phyloP scores from a whole-genome alignment of 2,113 vertebrate genomes.

The Antechinus flavipes region DNA sequence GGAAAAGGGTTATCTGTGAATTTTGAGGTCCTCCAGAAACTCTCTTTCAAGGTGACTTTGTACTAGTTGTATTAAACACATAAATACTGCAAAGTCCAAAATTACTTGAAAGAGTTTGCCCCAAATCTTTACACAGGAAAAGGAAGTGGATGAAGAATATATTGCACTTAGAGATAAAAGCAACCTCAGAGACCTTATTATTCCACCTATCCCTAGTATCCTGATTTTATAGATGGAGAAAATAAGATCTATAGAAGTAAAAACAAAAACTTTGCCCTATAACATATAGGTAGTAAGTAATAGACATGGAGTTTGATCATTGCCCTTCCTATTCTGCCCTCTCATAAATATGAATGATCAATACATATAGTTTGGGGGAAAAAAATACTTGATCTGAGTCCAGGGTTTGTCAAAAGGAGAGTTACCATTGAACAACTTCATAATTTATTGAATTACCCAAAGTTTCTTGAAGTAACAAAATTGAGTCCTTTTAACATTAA shows the following conservation, averaged over 20 bases:
- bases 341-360: background rate
- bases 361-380: background rate
- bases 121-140: background rate
- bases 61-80: background rate
- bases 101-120: background rate
- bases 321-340: background rate
- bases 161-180: background rate
- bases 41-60: background rate
- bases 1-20: background rate
- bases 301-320: background rate
- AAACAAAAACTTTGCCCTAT: background rate
- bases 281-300: background rate
- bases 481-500: background rate
- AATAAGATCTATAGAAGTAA: background rate
- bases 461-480: background rate
- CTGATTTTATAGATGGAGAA: background rate
- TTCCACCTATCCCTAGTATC: background rate
- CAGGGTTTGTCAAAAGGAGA: background rate
- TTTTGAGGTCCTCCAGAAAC: background rate
- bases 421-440: background rate
- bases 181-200: background rate
- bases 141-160: background rate
- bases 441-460: background rate
- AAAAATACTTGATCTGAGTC: background rate
- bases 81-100: background rate